Percentiles rank a stretch among this genome's conserved stretches.
Conservation (phyloP, 2,113 vertebrate genomes). For the Cinclus cinclus region DNA sequence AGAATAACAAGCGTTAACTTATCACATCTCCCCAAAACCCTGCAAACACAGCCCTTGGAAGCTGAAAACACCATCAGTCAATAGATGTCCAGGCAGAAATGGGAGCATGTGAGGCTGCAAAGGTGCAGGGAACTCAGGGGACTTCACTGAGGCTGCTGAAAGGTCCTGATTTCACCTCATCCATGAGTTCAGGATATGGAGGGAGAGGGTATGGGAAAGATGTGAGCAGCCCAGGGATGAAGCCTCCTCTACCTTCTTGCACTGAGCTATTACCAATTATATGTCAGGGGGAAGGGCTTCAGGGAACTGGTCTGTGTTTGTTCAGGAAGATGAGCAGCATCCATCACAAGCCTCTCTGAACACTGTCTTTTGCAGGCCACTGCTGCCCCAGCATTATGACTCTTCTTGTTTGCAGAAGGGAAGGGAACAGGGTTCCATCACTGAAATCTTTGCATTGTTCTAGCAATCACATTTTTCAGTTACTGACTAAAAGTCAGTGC, state of each 20-base stretch:
- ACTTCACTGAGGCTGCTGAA: background rate
- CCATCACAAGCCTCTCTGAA: background rate
- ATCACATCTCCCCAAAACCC: background rate
- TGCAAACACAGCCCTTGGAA: background rate
- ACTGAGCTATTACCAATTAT: background rate
- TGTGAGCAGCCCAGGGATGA: background rate
- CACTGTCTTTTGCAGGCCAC: accelerated
- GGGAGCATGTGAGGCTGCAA: background rate
- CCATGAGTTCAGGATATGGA: background rate
- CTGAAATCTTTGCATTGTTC: background rate
- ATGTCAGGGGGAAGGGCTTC: accelerated
- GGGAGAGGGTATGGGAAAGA: background rate
- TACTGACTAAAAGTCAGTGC: background rate
- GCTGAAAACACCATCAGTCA: background rate
- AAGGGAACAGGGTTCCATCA: background rate
- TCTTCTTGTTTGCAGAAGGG: background rate
- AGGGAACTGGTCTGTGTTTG: background rate
- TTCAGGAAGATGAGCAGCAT: accelerated
- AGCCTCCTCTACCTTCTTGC: background rate
- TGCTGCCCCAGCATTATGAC: accelerated
- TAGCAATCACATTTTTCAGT: background rate
- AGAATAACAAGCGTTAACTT: background rate
- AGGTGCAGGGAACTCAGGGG: background rate
- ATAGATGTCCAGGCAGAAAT: background rate
- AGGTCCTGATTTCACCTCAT: background rate